These are phyloP conservation scores for Eulemur mongoz DNA, from an alignment of 2,797 vertebrate genomes.

Conservation along the genomic window DNA sequence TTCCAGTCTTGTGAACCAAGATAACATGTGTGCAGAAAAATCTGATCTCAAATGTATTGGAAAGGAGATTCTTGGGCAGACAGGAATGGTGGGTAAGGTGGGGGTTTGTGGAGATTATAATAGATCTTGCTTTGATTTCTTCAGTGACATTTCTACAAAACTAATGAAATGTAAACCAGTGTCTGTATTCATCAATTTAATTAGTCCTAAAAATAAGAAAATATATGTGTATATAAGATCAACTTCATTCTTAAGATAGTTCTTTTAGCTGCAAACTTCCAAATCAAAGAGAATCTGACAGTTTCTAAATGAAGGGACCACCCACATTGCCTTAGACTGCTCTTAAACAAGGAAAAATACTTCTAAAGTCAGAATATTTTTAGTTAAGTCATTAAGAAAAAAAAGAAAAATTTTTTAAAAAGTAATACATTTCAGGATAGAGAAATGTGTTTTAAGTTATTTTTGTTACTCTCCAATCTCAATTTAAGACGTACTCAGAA, in stretches of 20 bases:
- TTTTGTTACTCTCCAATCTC: conserved; percentile 63
- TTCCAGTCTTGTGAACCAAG: not conserved
- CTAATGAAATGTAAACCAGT: not conserved
- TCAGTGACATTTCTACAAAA: not conserved
- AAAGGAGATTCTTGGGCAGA: conserved; percentile 10
- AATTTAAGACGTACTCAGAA: conserved; percentile 76
- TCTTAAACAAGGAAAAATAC: conserved; percentile 57
- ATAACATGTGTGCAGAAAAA: not conserved
- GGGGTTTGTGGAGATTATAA: not conserved
- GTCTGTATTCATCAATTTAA: not conserved
- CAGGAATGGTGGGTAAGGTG: not conserved
- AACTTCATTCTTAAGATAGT: conserved; percentile 66
- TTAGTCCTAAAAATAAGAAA: not conserved
- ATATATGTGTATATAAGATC: not conserved
- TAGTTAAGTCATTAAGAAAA: conserved; percentile 61
- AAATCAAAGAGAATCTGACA: conserved; percentile 61
- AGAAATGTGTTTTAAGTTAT: conserved; percentile 72
- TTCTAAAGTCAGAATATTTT: conserved; percentile 61
- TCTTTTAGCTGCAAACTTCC: conserved; percentile 50
- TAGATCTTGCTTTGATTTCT: not conserved
- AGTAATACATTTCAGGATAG: conserved; percentile 65
- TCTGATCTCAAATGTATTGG: not conserved
- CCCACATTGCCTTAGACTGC: conserved; percentile 69
- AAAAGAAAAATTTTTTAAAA: not conserved
- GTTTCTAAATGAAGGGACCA: conserved; percentile 55